A percentile compares a stretch with the other conserved stretches of the same genome.
Conservation (phyloP, 2,113 vertebrate genomes). For the Myrmecobius fasciatus region DNA sequence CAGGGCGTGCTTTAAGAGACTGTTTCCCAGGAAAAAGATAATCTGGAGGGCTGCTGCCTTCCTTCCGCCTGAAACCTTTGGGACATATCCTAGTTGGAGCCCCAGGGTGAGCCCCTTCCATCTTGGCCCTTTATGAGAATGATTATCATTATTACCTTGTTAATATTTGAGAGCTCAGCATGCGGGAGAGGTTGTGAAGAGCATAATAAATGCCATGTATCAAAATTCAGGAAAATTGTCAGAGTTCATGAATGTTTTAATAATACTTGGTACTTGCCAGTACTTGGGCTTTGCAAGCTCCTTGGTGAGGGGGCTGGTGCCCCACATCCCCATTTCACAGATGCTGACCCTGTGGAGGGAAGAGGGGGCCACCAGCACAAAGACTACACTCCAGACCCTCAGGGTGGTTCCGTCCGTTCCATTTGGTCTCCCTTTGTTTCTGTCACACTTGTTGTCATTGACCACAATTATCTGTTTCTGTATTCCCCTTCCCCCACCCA, state of each 20-base stretch:
- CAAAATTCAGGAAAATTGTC: slow-evolving; percentile 73
- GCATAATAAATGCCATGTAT: slow-evolving; percentile 72
- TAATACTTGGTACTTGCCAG: slow-evolving; percentile 75
- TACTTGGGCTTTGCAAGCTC: slow-evolving; percentile 45
- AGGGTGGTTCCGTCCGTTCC: neutral
- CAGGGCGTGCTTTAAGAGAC: too few species aligned
- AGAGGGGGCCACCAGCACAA: neutral
- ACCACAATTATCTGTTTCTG: neutral
- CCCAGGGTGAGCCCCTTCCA: neutral
- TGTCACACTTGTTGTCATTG: neutral
- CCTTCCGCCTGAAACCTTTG: neutral
- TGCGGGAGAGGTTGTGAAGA: slow-evolving; percentile 56
- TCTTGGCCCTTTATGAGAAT: slow-evolving; percentile 60
- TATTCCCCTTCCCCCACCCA: too few species aligned
- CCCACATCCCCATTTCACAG: slow-evolving; percentile 33
- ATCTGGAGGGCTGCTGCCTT: neutral
- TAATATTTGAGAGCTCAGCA: slow-evolving; percentile 68
- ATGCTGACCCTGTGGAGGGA: too few species aligned
- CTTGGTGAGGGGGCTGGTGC: slow-evolving; percentile 19
- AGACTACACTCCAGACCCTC: neutral
- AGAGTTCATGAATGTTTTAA: slow-evolving; percentile 80
- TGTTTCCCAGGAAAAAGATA: too few species aligned
- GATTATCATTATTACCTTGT: slow-evolving; percentile 67
- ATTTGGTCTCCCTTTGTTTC: neutral
- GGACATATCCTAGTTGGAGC: slow-evolving; percentile 12